Conservation (phyloP, 2,888 invertebrate species). For the Conomelus anceps region DNA sequence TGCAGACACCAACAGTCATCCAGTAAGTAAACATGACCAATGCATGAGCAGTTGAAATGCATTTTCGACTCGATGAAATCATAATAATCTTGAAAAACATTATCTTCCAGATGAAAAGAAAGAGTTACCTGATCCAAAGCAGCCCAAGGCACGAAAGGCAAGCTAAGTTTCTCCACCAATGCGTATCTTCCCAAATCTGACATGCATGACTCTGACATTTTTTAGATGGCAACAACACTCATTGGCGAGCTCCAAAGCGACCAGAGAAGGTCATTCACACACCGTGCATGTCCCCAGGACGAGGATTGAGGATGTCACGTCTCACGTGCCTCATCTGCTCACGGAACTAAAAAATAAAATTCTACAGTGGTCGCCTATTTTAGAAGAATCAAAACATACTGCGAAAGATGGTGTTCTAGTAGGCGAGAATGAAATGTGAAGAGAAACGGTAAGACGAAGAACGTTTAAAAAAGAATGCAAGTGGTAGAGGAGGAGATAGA, state of each 20-base stretch:
- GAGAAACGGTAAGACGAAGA: background rate
- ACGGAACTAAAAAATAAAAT: background rate
- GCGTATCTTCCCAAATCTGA: background rate
- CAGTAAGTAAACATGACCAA: too few relatives aligned
- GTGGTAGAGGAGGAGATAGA: background rate
- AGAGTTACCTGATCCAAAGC: background rate
- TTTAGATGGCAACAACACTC: background rate
- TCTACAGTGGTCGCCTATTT: background rate
- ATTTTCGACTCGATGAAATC: background rate
- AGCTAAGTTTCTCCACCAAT: background rate
- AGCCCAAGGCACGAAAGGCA: background rate
- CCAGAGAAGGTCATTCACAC: background rate
- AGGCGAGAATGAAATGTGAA: background rate
- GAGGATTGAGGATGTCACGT: background rate
- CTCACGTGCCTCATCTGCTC: background rate
- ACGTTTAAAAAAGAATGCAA: background rate
- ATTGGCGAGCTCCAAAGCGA: background rate
- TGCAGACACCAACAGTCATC: too few relatives aligned
- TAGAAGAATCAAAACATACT: background rate
- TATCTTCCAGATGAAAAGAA: background rate
- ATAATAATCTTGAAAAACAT: background rate
- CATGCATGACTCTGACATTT: background rate
- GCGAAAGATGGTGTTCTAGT: background rate
- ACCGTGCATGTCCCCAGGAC: background rate
- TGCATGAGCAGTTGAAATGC: too few relatives aligned